Percentiles rank a stretch among this genome's conserved stretches.
Evolutionary conservation across 2,113 vertebrate genomes (phyloP).

Genomic region (Sylvia atricapilla): DNA sequence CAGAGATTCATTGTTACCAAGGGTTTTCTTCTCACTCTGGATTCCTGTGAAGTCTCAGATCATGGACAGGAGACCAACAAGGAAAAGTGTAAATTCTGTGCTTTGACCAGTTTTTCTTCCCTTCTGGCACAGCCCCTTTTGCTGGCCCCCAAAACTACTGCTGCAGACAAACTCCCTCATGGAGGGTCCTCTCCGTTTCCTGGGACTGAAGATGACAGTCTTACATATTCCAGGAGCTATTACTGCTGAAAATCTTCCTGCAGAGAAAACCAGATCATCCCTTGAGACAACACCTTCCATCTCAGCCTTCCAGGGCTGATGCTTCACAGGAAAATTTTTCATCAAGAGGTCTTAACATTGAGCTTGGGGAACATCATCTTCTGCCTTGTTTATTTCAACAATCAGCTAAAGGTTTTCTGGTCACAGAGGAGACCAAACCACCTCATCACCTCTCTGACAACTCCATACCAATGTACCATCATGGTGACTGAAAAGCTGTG

Average conservation of each 20-base stretch:
- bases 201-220: not conserved
- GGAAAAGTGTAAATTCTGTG: not conserved
- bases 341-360: not conserved
- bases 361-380: not conserved
- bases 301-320: not conserved
- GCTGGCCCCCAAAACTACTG: not conserved
- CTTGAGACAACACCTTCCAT: not conserved
- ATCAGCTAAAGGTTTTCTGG: not conserved
- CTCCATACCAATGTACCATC: not conserved
- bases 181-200: not conserved
- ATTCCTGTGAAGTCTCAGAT: not conserved
- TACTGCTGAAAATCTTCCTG: not conserved
- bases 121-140: not conserved
- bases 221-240: not conserved
- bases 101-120: not conserved
- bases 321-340: conserved; percentile 4
- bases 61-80: not conserved
- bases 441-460: not conserved
- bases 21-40: not conserved
- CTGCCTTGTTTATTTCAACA: not conserved
- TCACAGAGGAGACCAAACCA: not conserved
- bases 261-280: conserved; percentile 10
- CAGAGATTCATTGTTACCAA: not conserved
- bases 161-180: not conserved
- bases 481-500: conserved; percentile 25